These are phyloP conservation scores for Cacatua alba DNA, from an alignment of 2,113 vertebrate genomes.

Conservation along the genomic window DNA sequence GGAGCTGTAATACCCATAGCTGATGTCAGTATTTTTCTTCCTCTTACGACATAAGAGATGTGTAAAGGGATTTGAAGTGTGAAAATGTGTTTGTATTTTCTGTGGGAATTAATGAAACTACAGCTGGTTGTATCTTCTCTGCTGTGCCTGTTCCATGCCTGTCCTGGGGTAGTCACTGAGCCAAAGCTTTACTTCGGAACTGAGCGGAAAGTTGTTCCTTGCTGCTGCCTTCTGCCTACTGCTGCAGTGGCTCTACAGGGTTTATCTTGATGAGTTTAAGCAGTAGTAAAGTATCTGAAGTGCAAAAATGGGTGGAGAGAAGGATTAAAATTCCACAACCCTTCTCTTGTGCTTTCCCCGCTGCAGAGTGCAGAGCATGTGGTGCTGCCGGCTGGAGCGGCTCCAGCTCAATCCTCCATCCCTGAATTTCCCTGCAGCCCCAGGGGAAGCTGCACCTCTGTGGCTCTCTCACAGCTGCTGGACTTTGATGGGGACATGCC, in stretches of 20 bases:
- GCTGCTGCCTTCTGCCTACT: background rate
- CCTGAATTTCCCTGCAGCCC: conserved; percentile 55
- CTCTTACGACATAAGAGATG: background rate
- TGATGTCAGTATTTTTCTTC: background rate
- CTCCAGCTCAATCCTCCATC: conserved; percentile 69
- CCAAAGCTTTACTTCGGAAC: background rate
- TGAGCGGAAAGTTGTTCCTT: background rate
- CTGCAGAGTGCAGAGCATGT: background rate
- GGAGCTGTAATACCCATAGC: background rate
- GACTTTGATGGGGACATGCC: conserved; percentile 89
- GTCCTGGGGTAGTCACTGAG: background rate
- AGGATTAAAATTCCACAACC: background rate
- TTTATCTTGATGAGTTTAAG: background rate
- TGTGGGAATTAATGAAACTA: background rate
- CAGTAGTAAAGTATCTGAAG: background rate
- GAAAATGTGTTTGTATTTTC: background rate
- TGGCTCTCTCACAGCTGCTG: conserved; percentile 79
- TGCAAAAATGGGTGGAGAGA: background rate
- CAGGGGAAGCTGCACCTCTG: conserved; percentile 73
- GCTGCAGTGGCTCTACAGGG: background rate
- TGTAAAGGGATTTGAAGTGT: background rate
- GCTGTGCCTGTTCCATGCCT: background rate
- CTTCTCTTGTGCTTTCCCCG: background rate
- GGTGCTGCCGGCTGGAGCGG: conserved; percentile 44
- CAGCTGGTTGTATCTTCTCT: background rate